Evolutionary conservation across 2,888 invertebrate genomes (phyloP), one percentile per base, ranked within the genome.

Genomic region (Lasioglossum pauxillum): DNA sequence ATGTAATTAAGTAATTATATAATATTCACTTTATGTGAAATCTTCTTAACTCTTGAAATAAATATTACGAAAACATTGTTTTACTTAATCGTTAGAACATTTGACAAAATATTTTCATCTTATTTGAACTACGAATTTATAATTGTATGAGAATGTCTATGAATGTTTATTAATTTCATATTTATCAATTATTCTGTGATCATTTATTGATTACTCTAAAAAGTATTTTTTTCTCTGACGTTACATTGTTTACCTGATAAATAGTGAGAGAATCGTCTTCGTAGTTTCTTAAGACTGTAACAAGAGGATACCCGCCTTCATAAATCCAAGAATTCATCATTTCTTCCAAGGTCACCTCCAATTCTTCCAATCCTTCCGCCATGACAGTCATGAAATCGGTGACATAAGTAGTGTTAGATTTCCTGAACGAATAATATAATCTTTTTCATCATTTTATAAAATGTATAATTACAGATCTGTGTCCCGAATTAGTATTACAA

Each of bases 241-340:
- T 27, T 60, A 60, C 2, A 60, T 60, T 31, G 60, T 1, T 60
- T 88, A 95, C 95, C 94, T 95, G 95, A 44, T 88, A 88, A 74
- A 94, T 72, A 4, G 75, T 74, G 7, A 92, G 92, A 0, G 92
- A 89, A 67, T 85, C 91, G 8, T 88, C 85, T 10, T 92, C 88
- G 23, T 94, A 94, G 81, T 93, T 87, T 82, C 94, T 92, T 14
- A 84, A 88, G n/a, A 94, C 91, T 16, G 90, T 94, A n/a, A 95
- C 83, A 10, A 94, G 77, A 5, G 95, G 95, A 90, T 94, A 95
- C 57, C 95, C 95, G 57, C 90, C 88, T 75, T 93, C 91, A n/a
- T 77, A 78, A 12, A 90, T 92, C 94, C 95, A 95, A 16, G 91
- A 88, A 49, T 89, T 80, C 79, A 95, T 90, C 12, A 91, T 87